Base-by-base conservation (phyloP, 2,888 invertebrate genomes). In the Hedya salicella region DNA sequence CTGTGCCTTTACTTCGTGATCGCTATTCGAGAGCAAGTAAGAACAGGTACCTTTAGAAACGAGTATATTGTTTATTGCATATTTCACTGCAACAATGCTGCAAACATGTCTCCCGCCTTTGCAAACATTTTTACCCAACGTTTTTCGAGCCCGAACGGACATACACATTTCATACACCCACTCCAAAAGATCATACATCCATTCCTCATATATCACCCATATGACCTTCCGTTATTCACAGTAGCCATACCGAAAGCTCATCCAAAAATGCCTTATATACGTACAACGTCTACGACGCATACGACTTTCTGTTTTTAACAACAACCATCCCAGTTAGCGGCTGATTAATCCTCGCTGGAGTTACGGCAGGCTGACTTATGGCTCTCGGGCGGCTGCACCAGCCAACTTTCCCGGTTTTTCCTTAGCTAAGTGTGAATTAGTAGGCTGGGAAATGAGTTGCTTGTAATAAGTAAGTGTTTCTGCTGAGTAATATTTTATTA, bases 331-430 rank as follows among this genome's bases (percentile, higher is more conserved):
- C 52, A 42, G 40, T 64, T 64, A 32, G 36, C 25, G 44, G 14
- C 42, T 67, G 62, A 62, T 62, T 67, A 67, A 67, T 67, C 57
- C 61, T 32, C 57, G 25, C 44, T 52, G 62, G 49, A 62, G 62
- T 77, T 77, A 79, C 74, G 71, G 71, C 72, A 65, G 44, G 68
- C 25, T 67, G 57, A 67, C 67, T 67, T 67, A 67, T 62, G 52
- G 57, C 67, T n/a, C 62, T 59, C 64, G 17, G 64, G 57, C 57
- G 64, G 52, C 17, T 59, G 14, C 59, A 52, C 52, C n/a, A 46
- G 57, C 57, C 44, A 64, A 59, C 64, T 64, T 64, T 36, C 17
- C 48, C n/a, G 48, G 48, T 64, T 53, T 62, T 64, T 64, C 32
- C 56, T 50, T 42, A 42, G 48, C 56, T 64, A 64, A 64, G 57